Percentiles rank a stretch among this genome's conserved stretches.
Evolutionary conservation across 2,888 invertebrate genomes (phyloP).

Genomic region (Eilema sororculum): DNA sequence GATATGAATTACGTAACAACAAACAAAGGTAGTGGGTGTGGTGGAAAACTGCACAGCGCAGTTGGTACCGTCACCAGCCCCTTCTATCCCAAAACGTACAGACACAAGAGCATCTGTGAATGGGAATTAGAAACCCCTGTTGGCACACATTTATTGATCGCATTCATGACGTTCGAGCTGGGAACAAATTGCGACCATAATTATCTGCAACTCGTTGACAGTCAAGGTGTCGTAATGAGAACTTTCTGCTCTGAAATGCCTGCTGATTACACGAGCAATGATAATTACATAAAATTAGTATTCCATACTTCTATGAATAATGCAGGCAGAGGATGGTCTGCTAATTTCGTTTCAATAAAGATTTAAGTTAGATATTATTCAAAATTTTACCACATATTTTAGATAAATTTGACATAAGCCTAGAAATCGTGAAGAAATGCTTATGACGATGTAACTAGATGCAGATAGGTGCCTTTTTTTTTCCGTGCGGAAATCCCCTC

Average conservation of each 20-base stretch:
- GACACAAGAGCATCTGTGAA: constrained; percentile 68
- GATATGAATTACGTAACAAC: constrained; percentile 73
- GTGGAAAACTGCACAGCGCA: constrained; percentile 68
- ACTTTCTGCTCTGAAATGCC: constrained; percentile 87
- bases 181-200: constrained; percentile 89
- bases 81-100: constrained; percentile 71
- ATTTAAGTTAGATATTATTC: neutral
- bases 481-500: too few relatives aligned
- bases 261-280: constrained; percentile 81
- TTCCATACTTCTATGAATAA: constrained; percentile 90
- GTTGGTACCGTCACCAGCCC: constrained; percentile 77
- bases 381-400: too few relatives aligned
- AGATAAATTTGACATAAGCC: too few relatives aligned
- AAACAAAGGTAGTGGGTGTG: constrained; percentile 77
- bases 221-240: constrained; percentile 68
- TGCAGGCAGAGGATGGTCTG: constrained; percentile 91
- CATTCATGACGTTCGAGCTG: constrained; percentile 87
- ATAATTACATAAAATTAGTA: constrained; percentile 87
- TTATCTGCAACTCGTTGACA: constrained; percentile 88
- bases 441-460: too few relatives aligned
- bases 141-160: constrained; percentile 63
- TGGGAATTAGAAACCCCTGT: constrained; percentile 78
- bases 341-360: constrained; percentile 67
- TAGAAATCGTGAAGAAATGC: too few relatives aligned
- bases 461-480: too few relatives aligned